Evolutionary conservation across 64 coral and sea anemone species (phyloP).

Genomic region (Dendronephthya gigantea): DNA sequence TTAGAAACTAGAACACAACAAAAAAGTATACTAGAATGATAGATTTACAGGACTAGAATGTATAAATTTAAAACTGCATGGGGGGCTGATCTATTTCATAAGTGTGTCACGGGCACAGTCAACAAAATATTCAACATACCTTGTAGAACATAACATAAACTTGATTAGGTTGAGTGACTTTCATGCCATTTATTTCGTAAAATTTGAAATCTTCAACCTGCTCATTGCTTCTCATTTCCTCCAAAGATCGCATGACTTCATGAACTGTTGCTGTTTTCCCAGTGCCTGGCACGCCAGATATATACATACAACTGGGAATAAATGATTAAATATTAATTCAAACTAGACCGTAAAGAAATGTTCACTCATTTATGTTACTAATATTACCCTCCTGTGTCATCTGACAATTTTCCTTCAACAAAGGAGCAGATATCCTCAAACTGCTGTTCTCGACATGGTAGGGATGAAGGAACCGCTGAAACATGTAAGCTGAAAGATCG

Average conservation of each 20-base stretch:
- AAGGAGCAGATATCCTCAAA: constrained; percentile 18
- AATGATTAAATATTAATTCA: background rate
- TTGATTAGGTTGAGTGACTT: constrained; percentile 76
- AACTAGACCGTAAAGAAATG: too few species aligned
- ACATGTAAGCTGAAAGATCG: background rate
- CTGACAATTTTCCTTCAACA: background rate
- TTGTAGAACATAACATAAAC: constrained; percentile 68
- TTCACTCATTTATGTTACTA: too few species aligned
- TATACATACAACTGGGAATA: constrained; percentile 78
- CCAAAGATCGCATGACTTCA: constrained; percentile 68
- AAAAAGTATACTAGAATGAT: too few species aligned
- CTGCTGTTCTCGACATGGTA: constrained; percentile 16
- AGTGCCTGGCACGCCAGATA: constrained; percentile 91
- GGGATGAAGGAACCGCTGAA: background rate
- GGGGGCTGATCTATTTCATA: too few species aligned
- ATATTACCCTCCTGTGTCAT: background rate
- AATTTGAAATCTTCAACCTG: constrained; percentile 56
- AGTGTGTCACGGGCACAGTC: background rate
- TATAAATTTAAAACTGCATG: too few species aligned
- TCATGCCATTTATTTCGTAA: constrained; percentile 91
- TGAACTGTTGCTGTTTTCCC: constrained; percentile 94
- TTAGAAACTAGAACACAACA: constrained; percentile 38
- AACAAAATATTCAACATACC: constrained; percentile 20
- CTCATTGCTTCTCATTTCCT: constrained; percentile 22
- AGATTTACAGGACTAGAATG: too few species aligned